Percentiles rank a stretch among this genome's conserved stretches.
phyloP scores from a whole-genome alignment of 2,113 vertebrate genomes.

The Gymnorhina tibicen region DNA sequence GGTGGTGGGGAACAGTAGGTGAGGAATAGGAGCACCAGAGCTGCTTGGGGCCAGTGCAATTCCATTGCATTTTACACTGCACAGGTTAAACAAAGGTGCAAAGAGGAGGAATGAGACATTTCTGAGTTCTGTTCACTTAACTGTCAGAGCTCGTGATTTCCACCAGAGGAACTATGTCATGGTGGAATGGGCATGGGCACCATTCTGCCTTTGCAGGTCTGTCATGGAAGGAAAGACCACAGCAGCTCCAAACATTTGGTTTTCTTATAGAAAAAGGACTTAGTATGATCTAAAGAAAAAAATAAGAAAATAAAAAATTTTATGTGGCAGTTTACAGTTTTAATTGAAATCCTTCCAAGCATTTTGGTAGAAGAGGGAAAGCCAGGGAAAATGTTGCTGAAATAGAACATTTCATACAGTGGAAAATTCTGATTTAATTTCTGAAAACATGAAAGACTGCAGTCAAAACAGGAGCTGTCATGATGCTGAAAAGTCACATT shows the following conservation, averaged over 20 bases:
- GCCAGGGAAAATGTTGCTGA: neutral
- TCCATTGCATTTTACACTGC: neutral
- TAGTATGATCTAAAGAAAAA: neutral
- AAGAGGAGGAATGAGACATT: accelerated
- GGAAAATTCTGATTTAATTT: conserved; percentile 14
- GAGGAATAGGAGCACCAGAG: neutral
- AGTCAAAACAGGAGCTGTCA: neutral
- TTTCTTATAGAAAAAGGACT: neutral
- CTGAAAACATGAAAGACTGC: neutral
- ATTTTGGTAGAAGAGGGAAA: neutral
- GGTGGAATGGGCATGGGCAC: neutral
- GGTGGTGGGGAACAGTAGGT: neutral
- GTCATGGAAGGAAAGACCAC: neutral
- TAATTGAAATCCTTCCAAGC: neutral
- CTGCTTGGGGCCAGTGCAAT: neutral
- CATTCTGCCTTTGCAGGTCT: neutral
- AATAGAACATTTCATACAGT: neutral
- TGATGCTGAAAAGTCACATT: neutral
- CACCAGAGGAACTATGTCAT: neutral
- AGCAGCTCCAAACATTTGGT: neutral
- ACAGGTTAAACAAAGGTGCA: neutral
- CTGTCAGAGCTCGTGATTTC: neutral
- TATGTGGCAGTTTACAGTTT: neutral
- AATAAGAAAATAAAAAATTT: neutral
- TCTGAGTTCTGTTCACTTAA: neutral